These are phyloP conservation scores for Phodopus roborovskii DNA, from an alignment of 2,113 vertebrate species.

Conservation along the genomic window DNA sequence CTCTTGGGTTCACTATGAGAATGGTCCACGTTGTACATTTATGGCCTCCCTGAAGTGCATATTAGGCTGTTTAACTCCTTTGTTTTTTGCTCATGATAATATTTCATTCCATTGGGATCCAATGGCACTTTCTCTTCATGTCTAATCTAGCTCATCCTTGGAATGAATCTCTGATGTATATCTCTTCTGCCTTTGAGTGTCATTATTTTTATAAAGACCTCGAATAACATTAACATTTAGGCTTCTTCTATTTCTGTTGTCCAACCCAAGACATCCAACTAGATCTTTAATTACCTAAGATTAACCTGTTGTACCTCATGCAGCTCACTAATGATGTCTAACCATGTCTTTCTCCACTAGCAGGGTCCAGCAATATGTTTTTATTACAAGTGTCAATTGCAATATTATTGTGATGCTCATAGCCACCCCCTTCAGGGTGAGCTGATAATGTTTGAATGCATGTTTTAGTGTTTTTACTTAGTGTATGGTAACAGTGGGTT, in stretches of 20 bases:
- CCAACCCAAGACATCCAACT: neutral
- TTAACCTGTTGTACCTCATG: neutral
- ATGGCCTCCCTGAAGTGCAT: neutral
- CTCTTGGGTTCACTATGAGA: neutral
- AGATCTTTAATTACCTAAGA: neutral
- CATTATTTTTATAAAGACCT: neutral
- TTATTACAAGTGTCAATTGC: neutral
- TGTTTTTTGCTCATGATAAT: neutral
- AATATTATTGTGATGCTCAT: neutral
- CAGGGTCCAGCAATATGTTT: neutral
- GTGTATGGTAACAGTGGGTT: neutral
- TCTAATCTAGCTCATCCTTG: neutral
- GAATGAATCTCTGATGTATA: neutral
- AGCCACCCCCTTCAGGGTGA: neutral
- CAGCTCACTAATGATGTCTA: neutral
- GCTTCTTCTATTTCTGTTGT: slow-evolving; percentile 8
- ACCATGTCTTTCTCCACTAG: neutral
- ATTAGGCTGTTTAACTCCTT: neutral
- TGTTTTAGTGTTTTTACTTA: neutral
- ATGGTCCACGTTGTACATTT: neutral
- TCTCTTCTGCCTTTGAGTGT: neutral
- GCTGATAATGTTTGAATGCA: neutral
- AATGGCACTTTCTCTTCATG: neutral
- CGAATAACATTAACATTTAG: neutral
- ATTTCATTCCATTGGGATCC: neutral